Evolutionary conservation across 2,888 invertebrate genomes (phyloP), one percentile per base, ranked within the genome.

Genomic region (Phaonia tiefii): DNA sequence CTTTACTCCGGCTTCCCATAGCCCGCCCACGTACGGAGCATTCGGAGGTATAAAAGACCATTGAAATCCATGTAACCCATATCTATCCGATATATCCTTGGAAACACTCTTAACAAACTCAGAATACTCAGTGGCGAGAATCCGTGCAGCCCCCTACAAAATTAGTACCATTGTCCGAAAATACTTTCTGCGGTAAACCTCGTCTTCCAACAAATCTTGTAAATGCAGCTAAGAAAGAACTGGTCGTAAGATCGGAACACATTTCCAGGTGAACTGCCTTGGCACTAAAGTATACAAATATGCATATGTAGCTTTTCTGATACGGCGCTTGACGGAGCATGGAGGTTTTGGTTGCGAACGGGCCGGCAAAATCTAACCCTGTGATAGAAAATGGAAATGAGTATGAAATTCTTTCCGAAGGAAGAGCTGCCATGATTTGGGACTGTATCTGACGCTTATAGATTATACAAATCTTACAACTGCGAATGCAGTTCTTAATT

Each of bases 91-190:
- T 13, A 56, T 56, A 22, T 69, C 69, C 1, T 15, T 11, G 3
- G 70, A 39, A 1, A 20, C 13, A 1, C 20, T 54, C 25, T 70
- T 70, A 1, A 70, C 10, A 17, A 70, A 70, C 1, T 15, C 25
- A 25, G 20, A n/a, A 15, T 60, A 72, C 37, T 72, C 60, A n/a
- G n/a, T 46, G 44, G 10, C 20, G 25, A n/a, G n/a, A 44, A 5
- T 2, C 44, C n/a, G 5, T 44, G 11, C 44, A n/a, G n/a, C 69
- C 79, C 0, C 73, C 78, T 5, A 82, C 65, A 17, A 83, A 84
- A n/a, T 72, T 83, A 1, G 67, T 83, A 0, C 81, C 80, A 13
- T 82, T 79, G 25, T 80, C 79, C 0, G 82, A 75, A 17, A 72
- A 70, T 2, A 83, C 10, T 1, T 54, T 71, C 8, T 44, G 13